A percentile compares a stretch with the other conserved stretches of the same genome.
Conservation (phyloP, 2,888 invertebrate species). For the Taphrorychus bicolor region DNA sequence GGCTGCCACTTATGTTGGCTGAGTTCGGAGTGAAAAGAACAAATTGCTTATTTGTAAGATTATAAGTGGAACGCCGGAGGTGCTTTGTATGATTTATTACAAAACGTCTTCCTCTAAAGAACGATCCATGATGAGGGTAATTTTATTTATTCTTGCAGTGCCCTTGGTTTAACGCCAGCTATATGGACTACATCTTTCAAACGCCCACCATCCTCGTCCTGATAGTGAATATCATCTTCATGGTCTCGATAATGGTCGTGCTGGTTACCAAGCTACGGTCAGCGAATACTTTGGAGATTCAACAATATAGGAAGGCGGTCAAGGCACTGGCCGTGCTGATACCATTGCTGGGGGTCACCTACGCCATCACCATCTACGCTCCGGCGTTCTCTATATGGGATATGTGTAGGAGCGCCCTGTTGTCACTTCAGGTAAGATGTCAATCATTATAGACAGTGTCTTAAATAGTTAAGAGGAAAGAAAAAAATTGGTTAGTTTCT, state of each 20-base stretch:
- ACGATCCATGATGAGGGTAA: background rate
- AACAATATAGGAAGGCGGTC: constrained; percentile 89
- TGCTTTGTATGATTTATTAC: background rate
- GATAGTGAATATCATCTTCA: constrained; percentile 81
- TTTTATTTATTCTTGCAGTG: constrained; percentile 56
- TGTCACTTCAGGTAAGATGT: constrained; percentile 85
- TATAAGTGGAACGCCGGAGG: background rate
- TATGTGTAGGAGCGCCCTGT: constrained; percentile 79
- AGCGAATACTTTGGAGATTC: constrained; percentile 87
- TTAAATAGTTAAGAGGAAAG: too few species aligned
- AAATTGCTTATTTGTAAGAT: constrained; percentile 15
- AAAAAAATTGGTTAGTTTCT: too few species aligned
- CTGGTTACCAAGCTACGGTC: constrained; percentile 92
- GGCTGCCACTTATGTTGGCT: constrained; percentile 3
- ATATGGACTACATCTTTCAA: constrained; percentile 88
- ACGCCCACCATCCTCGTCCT: constrained; percentile 84
- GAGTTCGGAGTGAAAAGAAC: constrained; percentile 5
- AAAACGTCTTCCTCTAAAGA: background rate
- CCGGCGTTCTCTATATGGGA: constrained; percentile 81
- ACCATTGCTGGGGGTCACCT: constrained; percentile 92
- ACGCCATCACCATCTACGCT: constrained; percentile 83
- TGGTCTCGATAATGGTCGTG: constrained; percentile 89
- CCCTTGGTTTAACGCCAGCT: constrained; percentile 81
- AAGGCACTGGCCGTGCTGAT: constrained; percentile 91
- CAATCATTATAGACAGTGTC: background rate